Evolutionary conservation across 2,113 vertebrate species (phyloP), one percentile per base, ranked within the genome.

Genomic region (Nipponia nippon): DNA sequence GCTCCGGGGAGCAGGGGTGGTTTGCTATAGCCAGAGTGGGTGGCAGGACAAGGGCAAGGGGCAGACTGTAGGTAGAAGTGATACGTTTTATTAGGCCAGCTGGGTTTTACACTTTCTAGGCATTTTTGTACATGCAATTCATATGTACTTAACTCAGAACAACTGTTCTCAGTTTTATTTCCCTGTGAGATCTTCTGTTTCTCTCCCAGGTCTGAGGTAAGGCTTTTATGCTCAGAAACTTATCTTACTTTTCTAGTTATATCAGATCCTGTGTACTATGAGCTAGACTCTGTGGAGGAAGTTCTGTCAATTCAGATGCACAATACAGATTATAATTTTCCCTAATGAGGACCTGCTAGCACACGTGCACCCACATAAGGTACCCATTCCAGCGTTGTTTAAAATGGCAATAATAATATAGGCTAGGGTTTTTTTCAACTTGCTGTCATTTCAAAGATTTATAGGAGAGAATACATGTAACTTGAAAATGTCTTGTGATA

Each of bases 321-420:
- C 82, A 85, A 65, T 66, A 47, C 70, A 96, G 87, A 62, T 95
- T 16, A 77, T 88, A 94, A 96, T 97, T 96, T 96, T 91, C 91
- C 42, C 58, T 97, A 94, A 95, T 88, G 95, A 97, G 85, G 53
- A 72, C 38, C 78, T 94, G 87, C 83, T 90, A 78, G 83, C 47
- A 71, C 80, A 47, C 4, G 1, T 65, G 78, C 84, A 49, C 81
- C 81, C 87, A 61, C 89, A 30, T 50, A 20, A 40, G 0, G 1
- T 65, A 53, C 36, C 82, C 62, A 25, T 95, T 91, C 61, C 53
- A 56, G 49, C 73, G 13, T 49, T 83, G 32, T 90, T 90, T 53
- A 30, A 93, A 97, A 79, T 83, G 70, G 29, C 75, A 94, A 72
- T 95, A 84, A 95, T 95, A 58, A 87, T 49, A 77, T 2, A 66